These are phyloP conservation scores for Acanthornis magna DNA, from an alignment of 2,797 vertebrate genomes.

Conservation along the genomic window DNA sequence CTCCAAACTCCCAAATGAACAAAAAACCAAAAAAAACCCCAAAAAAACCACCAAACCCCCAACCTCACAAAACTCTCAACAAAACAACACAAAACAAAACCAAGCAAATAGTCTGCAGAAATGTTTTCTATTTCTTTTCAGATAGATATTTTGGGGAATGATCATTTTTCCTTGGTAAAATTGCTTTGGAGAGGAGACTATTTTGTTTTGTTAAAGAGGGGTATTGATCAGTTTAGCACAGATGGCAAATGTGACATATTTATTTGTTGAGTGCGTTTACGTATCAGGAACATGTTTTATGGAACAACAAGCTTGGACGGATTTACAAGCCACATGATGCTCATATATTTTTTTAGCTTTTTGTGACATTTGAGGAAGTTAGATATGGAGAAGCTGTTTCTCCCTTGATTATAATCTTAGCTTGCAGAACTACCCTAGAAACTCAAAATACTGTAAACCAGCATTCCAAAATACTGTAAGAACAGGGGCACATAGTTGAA, in stretches of 20 bases:
- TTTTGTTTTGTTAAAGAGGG: not conserved
- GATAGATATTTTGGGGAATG: not conserved
- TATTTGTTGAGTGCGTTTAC: not conserved
- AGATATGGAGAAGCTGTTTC: not conserved
- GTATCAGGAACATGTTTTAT: not conserved
- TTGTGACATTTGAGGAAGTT: not conserved
- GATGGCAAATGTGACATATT: not conserved
- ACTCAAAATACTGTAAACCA: not conserved
- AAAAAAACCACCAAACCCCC: not conserved
- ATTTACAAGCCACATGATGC: not conserved
- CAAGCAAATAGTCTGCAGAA: not conserved
- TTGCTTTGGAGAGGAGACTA: not conserved
- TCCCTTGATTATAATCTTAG: not conserved
- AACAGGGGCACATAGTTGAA: not conserved
- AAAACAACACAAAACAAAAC: not conserved
- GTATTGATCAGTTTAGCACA: not conserved
- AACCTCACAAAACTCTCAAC: not conserved
- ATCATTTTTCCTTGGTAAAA: not conserved
- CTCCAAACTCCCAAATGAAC: fast-evolving
- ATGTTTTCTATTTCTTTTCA: not conserved
- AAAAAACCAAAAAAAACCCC: not conserved
- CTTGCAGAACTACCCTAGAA: not conserved
- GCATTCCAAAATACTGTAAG: not conserved
- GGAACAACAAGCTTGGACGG: not conserved
- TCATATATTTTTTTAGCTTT: not conserved